Conservation (phyloP, 1,140 invertebrate genomes). For the Brachionus rotundiformis region DNA sequence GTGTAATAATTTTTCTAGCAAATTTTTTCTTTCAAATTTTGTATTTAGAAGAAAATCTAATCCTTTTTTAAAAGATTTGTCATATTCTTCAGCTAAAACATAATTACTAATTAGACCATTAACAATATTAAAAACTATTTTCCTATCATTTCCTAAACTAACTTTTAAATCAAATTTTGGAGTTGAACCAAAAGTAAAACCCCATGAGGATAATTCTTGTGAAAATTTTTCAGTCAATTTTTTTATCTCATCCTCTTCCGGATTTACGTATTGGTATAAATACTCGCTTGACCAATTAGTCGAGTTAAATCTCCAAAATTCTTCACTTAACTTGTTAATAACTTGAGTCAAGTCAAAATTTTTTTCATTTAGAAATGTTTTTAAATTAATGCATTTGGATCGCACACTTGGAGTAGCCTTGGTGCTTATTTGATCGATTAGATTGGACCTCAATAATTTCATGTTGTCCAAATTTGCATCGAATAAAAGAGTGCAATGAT, state of each 20-base stretch:
- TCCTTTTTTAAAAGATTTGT: not conserved
- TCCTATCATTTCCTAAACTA: conserved; percentile 4
- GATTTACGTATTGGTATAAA: conserved; percentile 31
- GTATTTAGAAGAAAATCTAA: not conserved
- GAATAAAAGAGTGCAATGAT: conserved; percentile 88
- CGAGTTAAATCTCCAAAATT: conserved; percentile 51
- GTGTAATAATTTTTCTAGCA: not conserved
- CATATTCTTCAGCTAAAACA: not conserved
- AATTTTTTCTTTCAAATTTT: not conserved
- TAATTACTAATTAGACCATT: not conserved
- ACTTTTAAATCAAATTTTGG: conserved; percentile 73
- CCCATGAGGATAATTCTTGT: conserved; percentile 74
- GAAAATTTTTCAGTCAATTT: conserved; percentile 67
- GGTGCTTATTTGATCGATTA: conserved; percentile 70
- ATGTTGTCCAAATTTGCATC: conserved; percentile 77
- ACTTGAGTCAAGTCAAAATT: conserved; percentile 1
- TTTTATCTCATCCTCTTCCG: conserved; percentile 34
- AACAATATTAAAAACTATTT: not conserved
- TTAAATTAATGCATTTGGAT: conserved; percentile 65
- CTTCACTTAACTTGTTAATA: conserved; percentile 36
- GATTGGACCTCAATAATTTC: conserved; percentile 54
- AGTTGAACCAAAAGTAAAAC: conserved; percentile 84
- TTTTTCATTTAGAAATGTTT: conserved; percentile 4
- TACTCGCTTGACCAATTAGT: conserved; percentile 22
- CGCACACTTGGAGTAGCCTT: conserved; percentile 79